Evolutionary conservation across 2,113 vertebrate species (phyloP).

Genomic region (Sinocyclocheilus maitianheensis): DNA sequence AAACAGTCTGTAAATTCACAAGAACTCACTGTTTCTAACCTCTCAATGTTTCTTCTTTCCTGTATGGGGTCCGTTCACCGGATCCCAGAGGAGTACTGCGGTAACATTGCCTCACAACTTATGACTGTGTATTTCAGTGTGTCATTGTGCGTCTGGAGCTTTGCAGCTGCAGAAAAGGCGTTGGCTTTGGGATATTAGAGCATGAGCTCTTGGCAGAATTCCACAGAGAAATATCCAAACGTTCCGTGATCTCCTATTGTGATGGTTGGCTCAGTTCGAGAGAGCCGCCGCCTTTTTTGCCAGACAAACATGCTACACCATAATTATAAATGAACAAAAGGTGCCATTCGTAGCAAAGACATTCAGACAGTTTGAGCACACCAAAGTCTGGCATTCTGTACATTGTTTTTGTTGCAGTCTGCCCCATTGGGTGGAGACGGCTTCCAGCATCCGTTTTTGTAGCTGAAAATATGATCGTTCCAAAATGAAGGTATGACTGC

Average conservation of each 20-base stretch:
- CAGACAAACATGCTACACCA: slow-evolving; percentile 48
- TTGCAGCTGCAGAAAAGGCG: slow-evolving; percentile 33
- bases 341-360: neutral
- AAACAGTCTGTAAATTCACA: neutral
- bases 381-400: neutral
- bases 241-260: slow-evolving; percentile 54
- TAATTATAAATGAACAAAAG: slow-evolving; percentile 39
- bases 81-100: neutral
- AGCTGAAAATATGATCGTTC: slow-evolving; percentile 22
- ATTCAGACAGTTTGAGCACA: neutral
- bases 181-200: slow-evolving; percentile 23
- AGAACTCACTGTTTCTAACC: neutral
- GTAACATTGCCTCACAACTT: slow-evolving; percentile 4
- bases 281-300: slow-evolving; percentile 43
- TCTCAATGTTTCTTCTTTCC: neutral
- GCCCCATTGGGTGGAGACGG: slow-evolving; percentile 1
- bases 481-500: slow-evolving; percentile 51
- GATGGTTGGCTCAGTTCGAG: slow-evolving; percentile 55
- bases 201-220: slow-evolving; percentile 16
- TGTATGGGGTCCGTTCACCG: neutral
- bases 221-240: slow-evolving; percentile 33
- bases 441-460: neutral
- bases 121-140: neutral
- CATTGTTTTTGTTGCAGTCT: slow-evolving; percentile 44
- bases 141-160: neutral